These are phyloP conservation scores for Ischnura elegans DNA, from an alignment of 2,888 invertebrate genomes.

Conservation along the genomic window DNA sequence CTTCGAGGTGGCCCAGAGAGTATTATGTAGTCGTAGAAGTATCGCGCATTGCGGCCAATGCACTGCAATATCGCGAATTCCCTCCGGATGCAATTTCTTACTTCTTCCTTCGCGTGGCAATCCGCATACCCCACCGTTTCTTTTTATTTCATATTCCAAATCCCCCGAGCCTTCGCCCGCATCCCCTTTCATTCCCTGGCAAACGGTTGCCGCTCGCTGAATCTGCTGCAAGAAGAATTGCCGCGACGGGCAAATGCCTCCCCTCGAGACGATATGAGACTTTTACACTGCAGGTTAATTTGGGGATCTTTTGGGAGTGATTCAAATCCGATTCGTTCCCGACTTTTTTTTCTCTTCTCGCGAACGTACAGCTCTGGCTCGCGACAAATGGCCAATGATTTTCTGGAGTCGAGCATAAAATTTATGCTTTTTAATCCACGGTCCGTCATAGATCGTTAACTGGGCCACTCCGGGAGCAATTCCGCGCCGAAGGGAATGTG, in stretches of 20 bases:
- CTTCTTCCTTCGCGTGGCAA: background rate
- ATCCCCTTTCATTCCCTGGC: background rate
- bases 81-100: background rate
- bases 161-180: background rate
- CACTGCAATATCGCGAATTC: too few species aligned
- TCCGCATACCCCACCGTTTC: background rate
- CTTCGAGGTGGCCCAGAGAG: too few species aligned
- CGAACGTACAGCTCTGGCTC: background rate
- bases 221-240: conserved; percentile 19
- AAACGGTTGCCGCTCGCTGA: conserved; percentile 8
- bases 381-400: conserved; percentile 16
- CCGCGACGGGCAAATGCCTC: background rate
- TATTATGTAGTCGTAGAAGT: too few species aligned
- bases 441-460: conserved; percentile 31
- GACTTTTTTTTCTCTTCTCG: too few species aligned
- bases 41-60: too few species aligned
- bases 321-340: conserved; percentile 2
- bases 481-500: background rate
- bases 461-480: background rate
- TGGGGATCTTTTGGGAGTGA: conserved; percentile 34
- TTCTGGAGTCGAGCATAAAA: background rate
- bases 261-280: conserved; percentile 4
- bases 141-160: conserved; percentile 5
- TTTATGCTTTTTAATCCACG: conserved; percentile 21
- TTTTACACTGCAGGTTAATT: conserved; percentile 25